Evolutionary conservation across 1,140 invertebrate species (phyloP), one percentile per base, ranked within the genome.

Genomic region (Sycobia sp.): DNA sequence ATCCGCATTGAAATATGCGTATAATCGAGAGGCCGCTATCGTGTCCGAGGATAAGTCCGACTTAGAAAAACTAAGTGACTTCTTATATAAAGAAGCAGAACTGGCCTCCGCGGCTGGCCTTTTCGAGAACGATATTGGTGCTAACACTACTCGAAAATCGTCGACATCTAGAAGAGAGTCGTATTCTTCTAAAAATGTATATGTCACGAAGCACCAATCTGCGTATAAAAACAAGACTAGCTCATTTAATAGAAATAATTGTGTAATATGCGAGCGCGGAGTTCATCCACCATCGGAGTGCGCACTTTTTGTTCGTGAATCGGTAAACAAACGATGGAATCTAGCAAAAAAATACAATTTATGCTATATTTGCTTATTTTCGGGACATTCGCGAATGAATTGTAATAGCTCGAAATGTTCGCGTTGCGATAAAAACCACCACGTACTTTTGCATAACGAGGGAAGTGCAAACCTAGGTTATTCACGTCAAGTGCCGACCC

Each of bases 1-100:
- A 53, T 13, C 46, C 51, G 29, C 32, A 56, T 41, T 68, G 62
- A 63, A 67, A 66, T 67, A 49, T 57, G 56, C 63, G 47, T 50
- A 16, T 34, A 16, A 16, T 18, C 4, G 8, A 10, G 32, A 18
- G n/a, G 14, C 59, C 2, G 39, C 38, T 57, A 39, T 32, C 22
- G 32, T 29, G 22, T 18, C 7, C 25, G 18, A 29, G n/a, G 20
- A 51, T 0, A 44, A 20, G 20, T 20, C 34, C 1, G 41, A 39
- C 2, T 32, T 57, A 32, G 54, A 57, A 46, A 57, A 57, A 16
- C 18, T 57, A 3, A n/a, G 23, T 1, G 41, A 57, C 3, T 57
- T 43, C 46, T 44, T 57, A 14, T 29, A 44, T n/a, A 10, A 18
- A 3, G 39, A 57, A 20, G 41, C 54, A 4, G 41, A 57, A 32